Evolutionary conservation across 2,888 invertebrate genomes (phyloP).

Genomic region (Sarcophaga carnaria): DNA sequence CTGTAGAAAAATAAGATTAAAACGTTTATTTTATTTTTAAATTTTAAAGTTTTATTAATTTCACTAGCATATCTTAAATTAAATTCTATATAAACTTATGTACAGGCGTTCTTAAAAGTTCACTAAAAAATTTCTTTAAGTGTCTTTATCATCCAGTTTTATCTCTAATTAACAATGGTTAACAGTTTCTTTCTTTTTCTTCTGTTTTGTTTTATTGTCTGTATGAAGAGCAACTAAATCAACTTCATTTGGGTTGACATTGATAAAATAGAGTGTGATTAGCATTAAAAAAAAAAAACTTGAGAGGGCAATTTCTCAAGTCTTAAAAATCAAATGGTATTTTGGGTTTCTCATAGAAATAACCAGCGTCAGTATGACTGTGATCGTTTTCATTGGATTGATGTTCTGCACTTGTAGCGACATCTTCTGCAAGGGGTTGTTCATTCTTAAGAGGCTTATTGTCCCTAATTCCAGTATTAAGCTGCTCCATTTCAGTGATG

Average conservation of each 20-base stretch:
- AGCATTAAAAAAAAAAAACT: neutral
- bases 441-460: neutral
- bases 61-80: no score
- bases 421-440: neutral
- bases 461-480: neutral
- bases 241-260: neutral
- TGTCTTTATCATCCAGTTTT: slow-evolving; percentile 14
- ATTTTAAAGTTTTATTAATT: no score
- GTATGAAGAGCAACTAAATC: neutral
- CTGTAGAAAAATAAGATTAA: no score
- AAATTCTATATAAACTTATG: no score
- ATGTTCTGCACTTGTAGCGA: neutral
- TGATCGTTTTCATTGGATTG: slow-evolving; percentile 4
- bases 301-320: neutral
- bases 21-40: no score
- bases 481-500: neutral
- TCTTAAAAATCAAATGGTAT: slow-evolving; percentile 51
- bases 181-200: no score
- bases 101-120: no score
- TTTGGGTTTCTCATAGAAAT: slow-evolving; percentile 58
- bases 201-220: neutral
- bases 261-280: slow-evolving; percentile 32
- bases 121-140: neutral
- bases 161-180: slow-evolving; percentile 10
- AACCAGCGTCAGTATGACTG: slow-evolving; percentile 17